Conservation (phyloP, 2,888 invertebrate genomes). For the Polymixis flavicincta region DNA sequence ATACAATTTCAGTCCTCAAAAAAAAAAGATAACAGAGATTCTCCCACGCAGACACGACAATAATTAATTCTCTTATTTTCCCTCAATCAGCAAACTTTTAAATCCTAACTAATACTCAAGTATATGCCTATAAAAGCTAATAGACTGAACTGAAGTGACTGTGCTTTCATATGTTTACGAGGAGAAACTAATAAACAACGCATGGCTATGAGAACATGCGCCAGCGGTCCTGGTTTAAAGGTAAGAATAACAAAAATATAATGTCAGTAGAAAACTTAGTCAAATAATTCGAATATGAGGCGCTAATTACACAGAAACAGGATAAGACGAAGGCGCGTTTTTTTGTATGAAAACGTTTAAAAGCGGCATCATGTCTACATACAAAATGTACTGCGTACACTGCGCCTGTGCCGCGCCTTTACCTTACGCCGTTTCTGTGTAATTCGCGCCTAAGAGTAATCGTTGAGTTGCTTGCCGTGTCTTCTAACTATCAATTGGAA, state of each 20-base stretch:
- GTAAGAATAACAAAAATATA: slow-evolving; percentile 71
- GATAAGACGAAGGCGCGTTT: too few species aligned
- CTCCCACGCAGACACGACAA: slow-evolving; percentile 30
- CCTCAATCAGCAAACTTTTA: slow-evolving; percentile 48
- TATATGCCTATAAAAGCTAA: slow-evolving; percentile 53
- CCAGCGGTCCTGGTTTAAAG: slow-evolving; percentile 77
- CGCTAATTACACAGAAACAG: too few species aligned
- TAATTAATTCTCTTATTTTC: slow-evolving; percentile 10
- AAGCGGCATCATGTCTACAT: too few species aligned
- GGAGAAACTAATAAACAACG: slow-evolving; percentile 69
- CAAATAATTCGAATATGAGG: not conserved
- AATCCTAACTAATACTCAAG: slow-evolving; percentile 19
- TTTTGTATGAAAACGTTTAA: too few species aligned
- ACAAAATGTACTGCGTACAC: too few species aligned
- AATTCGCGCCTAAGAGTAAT: too few species aligned
- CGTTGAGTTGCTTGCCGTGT: too few species aligned
- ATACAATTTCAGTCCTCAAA: not conserved
- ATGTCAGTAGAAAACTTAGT: not conserved
- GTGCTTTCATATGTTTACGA: slow-evolving; percentile 71
- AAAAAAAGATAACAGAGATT: not conserved
- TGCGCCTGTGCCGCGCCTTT: too few species aligned
- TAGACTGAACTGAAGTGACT: slow-evolving; percentile 71
- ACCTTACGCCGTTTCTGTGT: too few species aligned
- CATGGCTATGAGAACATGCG: slow-evolving; percentile 82
- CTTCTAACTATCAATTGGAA: too few species aligned